Conservation (phyloP, 1,140 invertebrate genomes). For the Saccostrea echinata region DNA sequence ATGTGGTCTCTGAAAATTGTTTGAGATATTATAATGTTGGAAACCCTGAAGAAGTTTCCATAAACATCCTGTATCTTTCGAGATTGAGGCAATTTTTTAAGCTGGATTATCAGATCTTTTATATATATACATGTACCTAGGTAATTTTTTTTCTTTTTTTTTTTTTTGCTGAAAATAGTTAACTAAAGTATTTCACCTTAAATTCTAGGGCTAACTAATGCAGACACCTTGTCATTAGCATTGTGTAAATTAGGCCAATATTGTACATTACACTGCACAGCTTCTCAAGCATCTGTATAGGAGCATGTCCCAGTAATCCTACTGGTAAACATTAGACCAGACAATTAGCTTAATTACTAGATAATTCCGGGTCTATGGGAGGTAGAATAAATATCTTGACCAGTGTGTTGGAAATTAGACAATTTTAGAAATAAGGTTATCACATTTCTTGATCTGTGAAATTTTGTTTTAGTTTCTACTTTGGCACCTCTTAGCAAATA, state of each 20-base stretch:
- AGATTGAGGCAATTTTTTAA: no score
- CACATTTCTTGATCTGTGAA: not conserved
- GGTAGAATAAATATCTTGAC: not conserved
- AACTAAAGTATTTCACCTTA: no score
- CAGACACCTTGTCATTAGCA: not conserved
- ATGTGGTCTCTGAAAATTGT: no score
- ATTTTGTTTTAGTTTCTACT: not conserved
- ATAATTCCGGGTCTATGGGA: not conserved
- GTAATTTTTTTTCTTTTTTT: no score
- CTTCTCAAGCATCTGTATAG: not conserved
- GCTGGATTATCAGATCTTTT: no score
- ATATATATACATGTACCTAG: no score
- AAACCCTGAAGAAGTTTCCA: no score
- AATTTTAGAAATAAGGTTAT: not conserved
- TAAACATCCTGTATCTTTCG: no score
- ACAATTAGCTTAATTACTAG: slow-evolving; percentile 3
- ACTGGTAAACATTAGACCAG: not conserved
- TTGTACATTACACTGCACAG: not conserved
- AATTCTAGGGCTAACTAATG: not conserved
- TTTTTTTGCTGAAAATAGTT: no score
- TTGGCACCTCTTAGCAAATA: not conserved
- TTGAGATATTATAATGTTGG: no score
- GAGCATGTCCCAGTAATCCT: not conserved
- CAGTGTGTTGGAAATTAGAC: not conserved
- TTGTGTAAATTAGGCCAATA: not conserved